Evolutionary conservation across 2,888 invertebrate species (phyloP).

Genomic region (Drosophila bunnanda): DNA sequence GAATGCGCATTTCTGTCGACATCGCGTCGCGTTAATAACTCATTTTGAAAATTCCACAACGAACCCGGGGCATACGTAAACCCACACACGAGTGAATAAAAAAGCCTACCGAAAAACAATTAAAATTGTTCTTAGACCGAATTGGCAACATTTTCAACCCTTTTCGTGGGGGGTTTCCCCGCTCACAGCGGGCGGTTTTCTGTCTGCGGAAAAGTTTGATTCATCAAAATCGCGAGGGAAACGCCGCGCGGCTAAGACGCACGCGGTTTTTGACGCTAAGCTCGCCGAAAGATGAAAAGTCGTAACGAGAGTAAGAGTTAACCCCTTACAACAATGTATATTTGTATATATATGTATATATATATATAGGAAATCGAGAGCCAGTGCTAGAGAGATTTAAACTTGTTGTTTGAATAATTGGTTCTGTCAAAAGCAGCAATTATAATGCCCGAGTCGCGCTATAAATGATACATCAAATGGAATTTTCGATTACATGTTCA

Average conservation of each 20-base stretch:
- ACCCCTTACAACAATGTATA: slow-evolving; percentile 8
- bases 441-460: slow-evolving; percentile 21
- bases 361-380: neutral
- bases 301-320: slow-evolving; percentile 20
- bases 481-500: slow-evolving; percentile 27
- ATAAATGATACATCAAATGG: slow-evolving; percentile 38
- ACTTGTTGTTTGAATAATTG: slow-evolving; percentile 62
- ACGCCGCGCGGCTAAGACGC: slow-evolving; percentile 9
- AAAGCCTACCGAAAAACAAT: slow-evolving; percentile 71
- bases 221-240: slow-evolving; percentile 48
- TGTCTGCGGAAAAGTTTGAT: slow-evolving; percentile 31
- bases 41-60: slow-evolving; percentile 82
- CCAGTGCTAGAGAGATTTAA: slow-evolving; percentile 10
- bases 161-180: slow-evolving; percentile 14
- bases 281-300: slow-evolving; percentile 30
- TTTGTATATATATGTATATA: neutral
- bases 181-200: slow-evolving; percentile 27
- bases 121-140: slow-evolving; percentile 72
- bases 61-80: slow-evolving; percentile 62
- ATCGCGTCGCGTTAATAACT: slow-evolving; percentile 77
- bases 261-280: slow-evolving; percentile 40
- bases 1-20: slow-evolving; percentile 68
- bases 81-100: slow-evolving; percentile 5
- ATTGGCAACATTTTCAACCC: slow-evolving; percentile 51
- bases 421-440: slow-evolving; percentile 68